Evolutionary conservation across 2,113 vertebrate genomes (phyloP), one percentile per base, ranked within the genome.

Genomic region (Hylia prasina): DNA sequence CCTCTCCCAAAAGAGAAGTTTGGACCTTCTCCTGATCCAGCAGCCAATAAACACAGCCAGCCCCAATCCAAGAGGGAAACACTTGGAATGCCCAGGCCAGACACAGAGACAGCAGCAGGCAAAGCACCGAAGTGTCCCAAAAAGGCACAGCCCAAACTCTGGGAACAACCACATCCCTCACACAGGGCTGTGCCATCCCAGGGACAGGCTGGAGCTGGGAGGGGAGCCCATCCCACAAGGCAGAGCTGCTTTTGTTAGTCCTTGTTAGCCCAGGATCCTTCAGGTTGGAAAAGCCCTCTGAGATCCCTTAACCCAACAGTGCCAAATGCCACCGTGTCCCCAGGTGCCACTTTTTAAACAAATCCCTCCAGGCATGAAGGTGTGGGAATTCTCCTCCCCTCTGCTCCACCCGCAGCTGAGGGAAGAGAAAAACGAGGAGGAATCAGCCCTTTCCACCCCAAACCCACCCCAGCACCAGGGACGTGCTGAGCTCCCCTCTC

Each of bases 181-280:
- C 19, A 6, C 9, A 4, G 0, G 5, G 44, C 42, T 44, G 11
- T 0, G 4, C 28, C 7, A 3, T 0, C 47, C 64, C 53, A 5
- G 18, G 30, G 7, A 3, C 14, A 13, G 5, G 7, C 44, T 20
- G 24, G 5, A 56, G 1, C 2, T 30, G 15, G 15, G 13, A 13
- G 10, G 9, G 6, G 0, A 77, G 1, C 16, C 23, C 6, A 25
- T 40, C 27, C 9, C 0, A 0, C 2, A 4, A 5, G 25, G 45
- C 66, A 65, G 53, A 69, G 76, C 42, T 73, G 76, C 57, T 65
- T 66, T 51, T 8, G 0, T 15, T 6, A 20, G 28, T 23, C 51
- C 27, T 44, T 11, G 73, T 72, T 28, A 79, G 23, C 35, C 33
- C 77, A 31, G 50, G 9, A 22, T 22, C 16, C 42, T 42, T 22